Evolutionary conservation across 2,888 invertebrate species (phyloP).

Genomic region (Drosophila mercatorum): DNA sequence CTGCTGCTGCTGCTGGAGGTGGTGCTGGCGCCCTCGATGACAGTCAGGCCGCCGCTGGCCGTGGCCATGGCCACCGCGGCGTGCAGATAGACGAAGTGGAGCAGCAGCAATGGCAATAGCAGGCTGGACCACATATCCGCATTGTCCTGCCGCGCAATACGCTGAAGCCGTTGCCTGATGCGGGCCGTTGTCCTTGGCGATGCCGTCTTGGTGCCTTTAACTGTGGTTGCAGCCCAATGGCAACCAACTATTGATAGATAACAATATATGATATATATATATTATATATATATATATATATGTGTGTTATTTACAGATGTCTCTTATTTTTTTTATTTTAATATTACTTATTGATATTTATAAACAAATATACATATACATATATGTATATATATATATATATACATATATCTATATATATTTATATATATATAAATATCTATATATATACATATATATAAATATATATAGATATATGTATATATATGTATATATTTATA

Average conservation of each 20-base stretch:
- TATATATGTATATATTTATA: background rate
- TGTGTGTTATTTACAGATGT: background rate
- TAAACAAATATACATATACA: background rate
- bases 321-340: background rate
- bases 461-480: background rate
- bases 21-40: constrained; percentile 52
- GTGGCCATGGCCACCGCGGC: constrained; percentile 43
- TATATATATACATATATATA: background rate
- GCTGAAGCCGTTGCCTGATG: constrained; percentile 8
- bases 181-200: constrained; percentile 33
- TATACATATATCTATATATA: background rate
- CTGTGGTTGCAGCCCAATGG: constrained; percentile 75
- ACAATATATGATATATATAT: constrained; percentile 6
- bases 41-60: constrained; percentile 62
- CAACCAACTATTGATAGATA: constrained; percentile 67
- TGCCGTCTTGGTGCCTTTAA: constrained; percentile 75
- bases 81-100: constrained; percentile 41
- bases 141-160: constrained; percentile 52
- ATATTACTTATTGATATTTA: background rate
- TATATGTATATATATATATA: background rate
- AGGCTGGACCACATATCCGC: constrained; percentile 70
- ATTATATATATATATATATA: constrained; percentile 1
- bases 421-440: background rate
- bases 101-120: constrained; percentile 59
- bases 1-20: constrained; percentile 25